A percentile compares a stretch with the other conserved stretches of the same genome.
These are phyloP conservation scores for Colletes gigas DNA, from an alignment of 1,140 invertebrate genomes.

Conservation along the genomic window DNA sequence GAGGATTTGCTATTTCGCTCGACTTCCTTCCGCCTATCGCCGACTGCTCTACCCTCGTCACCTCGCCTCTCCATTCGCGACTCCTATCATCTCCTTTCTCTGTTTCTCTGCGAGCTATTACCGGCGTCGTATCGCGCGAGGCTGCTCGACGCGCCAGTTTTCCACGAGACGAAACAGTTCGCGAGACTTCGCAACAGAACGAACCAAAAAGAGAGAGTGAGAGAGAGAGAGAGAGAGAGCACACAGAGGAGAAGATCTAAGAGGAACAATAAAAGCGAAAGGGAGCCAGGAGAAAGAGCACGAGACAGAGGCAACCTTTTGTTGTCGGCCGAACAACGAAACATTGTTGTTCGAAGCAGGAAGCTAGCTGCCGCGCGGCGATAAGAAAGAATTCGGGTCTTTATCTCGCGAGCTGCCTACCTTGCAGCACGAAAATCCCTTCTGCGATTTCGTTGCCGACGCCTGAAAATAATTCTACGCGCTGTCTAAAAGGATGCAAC, in stretches of 20 bases:
- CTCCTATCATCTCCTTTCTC: conserved; percentile 23
- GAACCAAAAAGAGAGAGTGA: conserved; percentile 18
- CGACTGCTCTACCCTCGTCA: conserved; percentile 16
- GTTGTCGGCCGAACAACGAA: conserved; percentile 47
- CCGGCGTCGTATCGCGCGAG: conserved; percentile 26
- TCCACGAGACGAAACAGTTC: conserved; percentile 42
- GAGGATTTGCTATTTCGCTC: conserved; percentile 68
- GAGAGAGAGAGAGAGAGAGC: not conserved
- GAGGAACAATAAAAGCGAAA: not conserved
- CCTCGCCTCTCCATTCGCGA: conserved; percentile 24
- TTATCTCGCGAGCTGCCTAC: conserved; percentile 34
- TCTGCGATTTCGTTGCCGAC: conserved; percentile 24
- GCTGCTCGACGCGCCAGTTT: conserved; percentile 47
- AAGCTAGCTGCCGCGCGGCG: conserved; percentile 47
- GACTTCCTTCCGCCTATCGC: conserved; percentile 44
- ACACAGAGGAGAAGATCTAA: not conserved
- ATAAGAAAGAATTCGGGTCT: conserved; percentile 62
- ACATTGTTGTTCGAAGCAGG: conserved; percentile 49
- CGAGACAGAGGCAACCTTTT: conserved; percentile 31
- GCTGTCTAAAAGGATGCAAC: not conserved
- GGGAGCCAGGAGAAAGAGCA: not conserved
- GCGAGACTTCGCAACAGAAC: conserved; percentile 21
- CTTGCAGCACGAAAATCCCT: conserved; percentile 19
- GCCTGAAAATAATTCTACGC: conserved; percentile 36
- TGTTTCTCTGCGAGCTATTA: conserved; percentile 9